Evolutionary conservation across 2,888 invertebrate species (phyloP).

Genomic region (Tridacna crocea): DNA sequence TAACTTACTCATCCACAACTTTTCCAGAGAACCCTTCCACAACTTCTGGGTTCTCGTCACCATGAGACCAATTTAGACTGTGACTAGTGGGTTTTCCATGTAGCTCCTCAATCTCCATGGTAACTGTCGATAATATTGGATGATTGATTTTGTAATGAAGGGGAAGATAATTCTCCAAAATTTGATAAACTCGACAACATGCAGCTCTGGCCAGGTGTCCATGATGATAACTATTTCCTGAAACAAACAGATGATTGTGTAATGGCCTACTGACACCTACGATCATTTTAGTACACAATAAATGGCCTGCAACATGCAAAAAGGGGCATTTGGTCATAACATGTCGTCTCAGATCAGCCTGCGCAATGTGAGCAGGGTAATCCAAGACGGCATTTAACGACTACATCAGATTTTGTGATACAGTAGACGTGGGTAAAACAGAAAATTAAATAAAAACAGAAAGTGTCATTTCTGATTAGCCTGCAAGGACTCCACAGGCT

Average conservation of each 20-base stretch:
- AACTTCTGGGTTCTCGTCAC: conserved; percentile 75
- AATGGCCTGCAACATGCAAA: too few relatives aligned
- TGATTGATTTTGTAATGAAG: conserved; percentile 71
- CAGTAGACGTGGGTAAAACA: too few relatives aligned
- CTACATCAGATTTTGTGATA: too few relatives aligned
- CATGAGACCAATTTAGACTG: conserved; percentile 78
- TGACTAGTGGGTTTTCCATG: conserved; percentile 56
- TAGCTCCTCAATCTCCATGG: conserved; percentile 54
- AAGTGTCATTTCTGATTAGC: too few relatives aligned
- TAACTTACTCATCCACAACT: conserved; percentile 67
- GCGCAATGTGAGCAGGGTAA: too few relatives aligned
- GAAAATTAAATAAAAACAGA: too few relatives aligned
- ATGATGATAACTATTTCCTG: conserved; percentile 76
- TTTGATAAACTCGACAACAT: conserved; percentile 79
- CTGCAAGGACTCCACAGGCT: too few relatives aligned
- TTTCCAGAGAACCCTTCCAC: conserved; percentile 72
- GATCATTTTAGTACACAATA: too few relatives aligned
- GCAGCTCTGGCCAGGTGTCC: conserved; percentile 78
- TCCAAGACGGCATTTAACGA: too few relatives aligned
- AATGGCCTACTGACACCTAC: too few relatives aligned
- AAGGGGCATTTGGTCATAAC: too few relatives aligned
- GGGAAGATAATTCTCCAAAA: conserved; percentile 69
- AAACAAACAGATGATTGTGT: conserved; percentile 4
- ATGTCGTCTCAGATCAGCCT: too few relatives aligned
- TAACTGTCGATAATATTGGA: conserved; percentile 69